These are phyloP conservation scores for Diarsia mendica DNA, from an alignment of 2,888 invertebrate species.

Conservation along the genomic window DNA sequence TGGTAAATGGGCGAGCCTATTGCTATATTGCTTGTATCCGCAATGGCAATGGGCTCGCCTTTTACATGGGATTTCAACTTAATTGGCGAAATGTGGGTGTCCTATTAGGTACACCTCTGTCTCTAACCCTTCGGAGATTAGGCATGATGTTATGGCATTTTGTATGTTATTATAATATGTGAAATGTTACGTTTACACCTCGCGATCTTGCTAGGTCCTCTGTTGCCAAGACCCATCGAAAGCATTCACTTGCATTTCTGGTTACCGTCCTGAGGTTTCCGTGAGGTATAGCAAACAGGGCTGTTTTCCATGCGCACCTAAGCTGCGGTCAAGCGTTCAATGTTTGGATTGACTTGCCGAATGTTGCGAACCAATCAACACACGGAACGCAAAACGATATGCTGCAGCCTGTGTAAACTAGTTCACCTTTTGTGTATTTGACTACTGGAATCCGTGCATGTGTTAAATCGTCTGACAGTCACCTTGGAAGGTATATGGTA, in stretches of 20 bases:
- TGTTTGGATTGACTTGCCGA: slow-evolving; percentile 34
- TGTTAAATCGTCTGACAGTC: background rate
- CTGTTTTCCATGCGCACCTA: background rate
- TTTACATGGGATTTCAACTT: too few species aligned
- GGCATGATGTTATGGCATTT: too few species aligned
- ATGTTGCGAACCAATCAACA: slow-evolving; percentile 47
- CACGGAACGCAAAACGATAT: slow-evolving; percentile 27
- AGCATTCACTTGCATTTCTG: background rate
- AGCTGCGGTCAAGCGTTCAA: slow-evolving; percentile 32
- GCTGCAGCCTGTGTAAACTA: background rate
- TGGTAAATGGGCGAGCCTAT: too few species aligned
- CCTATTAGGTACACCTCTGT: too few species aligned
- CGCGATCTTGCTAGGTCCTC: too few species aligned
- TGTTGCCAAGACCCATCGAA: too few species aligned
- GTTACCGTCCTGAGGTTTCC: background rate
- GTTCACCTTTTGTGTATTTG: background rate
- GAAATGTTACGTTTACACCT: too few species aligned
- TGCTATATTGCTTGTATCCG: too few species aligned
- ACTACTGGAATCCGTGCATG: background rate
- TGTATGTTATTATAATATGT: too few species aligned
- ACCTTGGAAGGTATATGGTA: background rate
- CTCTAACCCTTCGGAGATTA: too few species aligned
- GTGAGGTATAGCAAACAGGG: background rate
- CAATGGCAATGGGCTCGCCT: too few species aligned
- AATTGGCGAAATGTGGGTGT: too few species aligned